These are phyloP conservation scores for Leptoteleia sp. DNA, from an alignment of 1,140 invertebrate species.

Conservation along the genomic window DNA sequence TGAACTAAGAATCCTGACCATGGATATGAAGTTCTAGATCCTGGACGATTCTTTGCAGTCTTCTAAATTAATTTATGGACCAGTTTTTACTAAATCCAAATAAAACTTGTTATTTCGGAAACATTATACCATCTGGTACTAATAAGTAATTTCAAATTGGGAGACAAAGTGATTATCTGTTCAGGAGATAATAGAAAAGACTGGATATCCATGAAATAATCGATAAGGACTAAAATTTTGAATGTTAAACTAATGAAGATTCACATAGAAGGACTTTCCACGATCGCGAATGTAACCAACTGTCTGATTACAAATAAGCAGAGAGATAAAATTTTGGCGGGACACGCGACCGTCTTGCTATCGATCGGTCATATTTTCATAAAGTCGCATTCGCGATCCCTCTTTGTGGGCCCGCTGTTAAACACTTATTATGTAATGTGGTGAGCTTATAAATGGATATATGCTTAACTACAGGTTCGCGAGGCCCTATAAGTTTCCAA, in stretches of 20 bases:
- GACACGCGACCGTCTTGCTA: slow-evolving; percentile 3
- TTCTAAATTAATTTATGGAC: no score
- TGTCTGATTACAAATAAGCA: slow-evolving; percentile 44
- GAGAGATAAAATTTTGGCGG: slow-evolving; percentile 28
- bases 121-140: no score
- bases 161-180: no score
- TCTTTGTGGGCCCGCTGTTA: slow-evolving; percentile 39
- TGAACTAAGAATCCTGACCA: no score
- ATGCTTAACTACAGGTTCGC: slow-evolving; percentile 50
- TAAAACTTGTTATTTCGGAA: no score
- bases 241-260: slow-evolving; percentile 67
- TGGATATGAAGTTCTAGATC: no score
- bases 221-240: slow-evolving; percentile 25
- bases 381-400: slow-evolving; percentile 8
- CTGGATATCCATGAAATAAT: no score
- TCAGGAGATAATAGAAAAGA: no score
- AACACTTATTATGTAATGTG: slow-evolving; percentile 70
- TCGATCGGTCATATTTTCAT: slow-evolving; percentile 53
- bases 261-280: slow-evolving; percentile 14
- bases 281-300: slow-evolving; percentile 69
- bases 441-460: slow-evolving; percentile 69
- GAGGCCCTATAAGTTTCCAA: slow-evolving; percentile 67
- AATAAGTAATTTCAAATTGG: no score
- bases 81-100: no score
- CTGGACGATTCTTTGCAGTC: no score